Evolutionary conservation across 2,797 vertebrate genomes (phyloP), one percentile per base, ranked within the genome.

Genomic region (Hybognathus amarus): DNA sequence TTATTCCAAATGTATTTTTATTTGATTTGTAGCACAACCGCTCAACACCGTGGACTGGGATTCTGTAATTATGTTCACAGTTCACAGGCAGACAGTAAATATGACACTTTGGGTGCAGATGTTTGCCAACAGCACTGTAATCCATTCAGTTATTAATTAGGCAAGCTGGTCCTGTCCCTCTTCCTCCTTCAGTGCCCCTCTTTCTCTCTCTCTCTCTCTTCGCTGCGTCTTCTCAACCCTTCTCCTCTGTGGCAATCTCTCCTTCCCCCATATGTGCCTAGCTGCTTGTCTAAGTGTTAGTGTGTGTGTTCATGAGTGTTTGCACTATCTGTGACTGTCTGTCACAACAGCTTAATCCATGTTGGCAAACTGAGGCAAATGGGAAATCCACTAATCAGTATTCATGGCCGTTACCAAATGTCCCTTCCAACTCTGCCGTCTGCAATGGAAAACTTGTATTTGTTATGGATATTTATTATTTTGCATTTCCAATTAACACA

Each of bases 331-430:
- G 70, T 71, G 74, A 91, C 90, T 87, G 83, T 82, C 84, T 91
- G 89, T 93, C 90, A 91, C 90, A 90, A 86, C 79, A 83, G 86
- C 89, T 86, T 90, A 91, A 94, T 93, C 93, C 87, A 92, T 93
- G 90, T 89, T 93, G 76, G 83, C 93, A 94, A 91, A 88, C 91
- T 86, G 92, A 90, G 92, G 89, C 89, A 89, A 91, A 87, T 89
- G 91, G 90, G 87, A 92, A 88, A 91, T 89, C 87, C 91, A 93
- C 91, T 93, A 90, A 94, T 95, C 93, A 93, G 87, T 91, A 90
- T 92, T 93, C 91, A 90, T 89, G 87, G 84, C 89, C 76, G 85
- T 85, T 89, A 84, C 67, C 91, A 93, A 91, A 15, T 56, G 83
- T 85, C 92, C 79, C 73, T 87, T 67, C n/a, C 36, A 87, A 89